Evolutionary conservation across 2,113 vertebrate species (phyloP), one percentile per base, ranked within the genome.

Genomic region (Platycercus adscitus): DNA sequence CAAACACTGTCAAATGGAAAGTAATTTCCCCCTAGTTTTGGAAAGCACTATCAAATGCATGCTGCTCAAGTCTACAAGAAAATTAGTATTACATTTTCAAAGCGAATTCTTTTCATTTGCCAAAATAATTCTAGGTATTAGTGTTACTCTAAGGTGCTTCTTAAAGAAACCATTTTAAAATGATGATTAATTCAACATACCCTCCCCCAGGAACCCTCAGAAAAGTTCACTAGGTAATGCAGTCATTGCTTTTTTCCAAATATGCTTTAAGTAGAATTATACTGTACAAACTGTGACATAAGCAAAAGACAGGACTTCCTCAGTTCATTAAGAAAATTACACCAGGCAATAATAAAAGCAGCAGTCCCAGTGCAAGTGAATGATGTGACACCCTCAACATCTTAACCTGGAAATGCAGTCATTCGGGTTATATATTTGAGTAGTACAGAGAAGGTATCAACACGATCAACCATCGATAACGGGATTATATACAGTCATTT

Each of bases 121-220:
- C 70, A 75, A 63, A 92, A 71, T 37, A 80, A 84, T 56, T 37
- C 44, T 56, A 35, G 39, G 33, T 10, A 9, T 37, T 35, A 58
- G 44, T 14, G 21, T 33, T 26, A 61, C 2, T 56, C 37, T 17
- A 61, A 73, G 24, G 12, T 56, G 28, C 16, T 78, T 70, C 60
- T 56, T 66, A 60, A 71, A 58, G 25, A 33, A 7, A 37, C 2
- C 7, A 39, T 39, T 61, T 81, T 5, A 39, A 89, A 83, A 46
- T 17, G 0, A 28, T 9, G 2, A 47, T 26, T 58, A 53, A 28
- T 64, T 78, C 33, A 52, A 33, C 2, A 2, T 2, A 50, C n/a
- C 37, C 26, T 77, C 17, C 49, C 24, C 49, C 24, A 33, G 6
- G 14, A 87, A 44, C 23, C 9, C 26, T 70, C 24, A 70, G 17